Evolutionary conservation across 2,797 vertebrate species (phyloP).

Genomic region (Eleutherodactylus coqui): DNA sequence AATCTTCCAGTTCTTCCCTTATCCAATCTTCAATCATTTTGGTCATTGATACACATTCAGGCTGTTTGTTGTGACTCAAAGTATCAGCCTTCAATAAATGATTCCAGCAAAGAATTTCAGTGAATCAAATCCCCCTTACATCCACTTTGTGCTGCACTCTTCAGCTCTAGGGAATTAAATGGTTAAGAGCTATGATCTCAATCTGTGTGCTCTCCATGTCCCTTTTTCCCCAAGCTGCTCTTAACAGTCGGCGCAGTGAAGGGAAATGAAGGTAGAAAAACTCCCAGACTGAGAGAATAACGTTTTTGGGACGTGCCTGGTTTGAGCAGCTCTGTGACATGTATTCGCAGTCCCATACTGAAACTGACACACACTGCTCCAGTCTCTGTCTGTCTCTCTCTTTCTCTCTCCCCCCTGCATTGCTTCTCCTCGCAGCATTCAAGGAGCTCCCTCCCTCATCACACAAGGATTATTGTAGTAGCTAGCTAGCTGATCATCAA

Average conservation of each 20-base stretch:
- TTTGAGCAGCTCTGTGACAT: constrained; percentile 82
- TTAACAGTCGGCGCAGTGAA: constrained; percentile 65
- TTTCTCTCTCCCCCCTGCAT: constrained; percentile 4
- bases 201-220: constrained; percentile 56
- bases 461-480: constrained; percentile 8
- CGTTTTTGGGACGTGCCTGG: constrained; percentile 80
- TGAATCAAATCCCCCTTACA: constrained; percentile 30
- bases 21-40: constrained; percentile 23
- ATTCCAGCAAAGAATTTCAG: constrained; percentile 41
- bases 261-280: constrained; percentile 66
- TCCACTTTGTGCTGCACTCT: constrained; percentile 55
- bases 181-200: constrained; percentile 60
- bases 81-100: constrained; percentile 47
- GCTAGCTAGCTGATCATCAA: constrained; percentile 36
- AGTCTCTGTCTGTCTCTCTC: constrained; percentile 37
- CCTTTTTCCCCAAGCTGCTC: constrained; percentile 64
- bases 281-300: constrained; percentile 77
- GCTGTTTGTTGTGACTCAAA: background rate
- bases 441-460: background rate
- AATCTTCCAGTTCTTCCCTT: constrained; percentile 25
- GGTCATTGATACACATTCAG: constrained; percentile 21
- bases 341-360: constrained; percentile 72
- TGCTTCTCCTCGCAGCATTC: constrained; percentile 40
- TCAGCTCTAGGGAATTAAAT: constrained; percentile 54
- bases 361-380: constrained; percentile 52